phyloP scores from a whole-genome alignment of 2,888 invertebrate species.

The Microctonus aethiopoides region DNA sequence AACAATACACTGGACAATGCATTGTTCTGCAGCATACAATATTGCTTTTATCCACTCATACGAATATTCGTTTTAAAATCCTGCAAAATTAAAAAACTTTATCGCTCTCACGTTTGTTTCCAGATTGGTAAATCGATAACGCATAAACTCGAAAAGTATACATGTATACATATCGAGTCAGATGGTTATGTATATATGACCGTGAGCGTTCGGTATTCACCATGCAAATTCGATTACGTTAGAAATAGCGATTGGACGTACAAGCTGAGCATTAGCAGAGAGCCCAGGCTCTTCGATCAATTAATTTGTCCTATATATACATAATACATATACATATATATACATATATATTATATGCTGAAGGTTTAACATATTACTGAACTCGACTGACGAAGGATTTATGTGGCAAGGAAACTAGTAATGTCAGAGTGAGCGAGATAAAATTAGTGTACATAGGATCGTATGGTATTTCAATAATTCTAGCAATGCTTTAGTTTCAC shows the following conservation, averaged over 20 bases:
- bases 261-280: conserved; percentile 33
- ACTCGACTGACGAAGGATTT: conserved; percentile 39
- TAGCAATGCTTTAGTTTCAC: conserved; percentile 13
- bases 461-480: conserved; percentile 34
- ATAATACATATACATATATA: too few relatives aligned
- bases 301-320: conserved; percentile 36
- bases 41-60: conserved; percentile 5
- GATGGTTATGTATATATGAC: conserved; percentile 28
- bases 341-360: background rate
- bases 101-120: background rate
- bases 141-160: conserved; percentile 19
- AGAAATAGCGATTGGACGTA: conserved; percentile 49
- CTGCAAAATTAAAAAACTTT: conserved; percentile 18
- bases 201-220: conserved; percentile 27
- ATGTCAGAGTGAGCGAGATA: conserved; percentile 24
- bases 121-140: conserved; percentile 2
- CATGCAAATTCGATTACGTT: conserved; percentile 55
- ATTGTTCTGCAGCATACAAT: conserved; percentile 17
- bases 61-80: conserved; percentile 16
- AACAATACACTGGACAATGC: background rate
- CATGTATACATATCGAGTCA: background rate
- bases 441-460: background rate
- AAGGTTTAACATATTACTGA: conserved; percentile 31
- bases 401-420: conserved; percentile 27
- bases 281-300: conserved; percentile 37